Percentiles rank a stretch among this genome's conserved stretches.
Evolutionary conservation across 1,140 invertebrate genomes (phyloP).

Genomic region (Dolichoris vasculosae): DNA sequence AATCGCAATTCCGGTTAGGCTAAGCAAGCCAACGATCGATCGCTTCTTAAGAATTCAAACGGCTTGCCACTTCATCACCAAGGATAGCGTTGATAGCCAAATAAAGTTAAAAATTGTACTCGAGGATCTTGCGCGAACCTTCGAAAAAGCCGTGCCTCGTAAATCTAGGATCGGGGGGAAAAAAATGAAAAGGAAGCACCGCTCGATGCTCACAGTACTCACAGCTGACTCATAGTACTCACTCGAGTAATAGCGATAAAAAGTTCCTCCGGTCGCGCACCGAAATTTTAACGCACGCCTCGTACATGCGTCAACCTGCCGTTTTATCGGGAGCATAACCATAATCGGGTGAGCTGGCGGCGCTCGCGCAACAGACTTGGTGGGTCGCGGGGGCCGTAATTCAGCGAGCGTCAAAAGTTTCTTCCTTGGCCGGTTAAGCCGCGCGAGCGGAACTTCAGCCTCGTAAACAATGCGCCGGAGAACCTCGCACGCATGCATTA

Average conservation of each 20-base stretch:
- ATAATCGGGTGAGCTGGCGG: background rate
- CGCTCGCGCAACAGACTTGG: constrained; percentile 1
- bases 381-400: constrained; percentile 25
- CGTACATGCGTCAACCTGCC: background rate
- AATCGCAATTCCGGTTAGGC: background rate
- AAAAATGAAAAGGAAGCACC: background rate
- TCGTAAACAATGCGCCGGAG: constrained; percentile 21
- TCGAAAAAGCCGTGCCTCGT: background rate
- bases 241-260: constrained; percentile 1
- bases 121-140: background rate
- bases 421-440: background rate
- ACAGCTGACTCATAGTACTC: constrained; percentile 1
- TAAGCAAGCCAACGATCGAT: background rate
- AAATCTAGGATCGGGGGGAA: background rate
- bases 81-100: background rate
- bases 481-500: constrained; percentile 7
- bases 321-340: constrained; percentile 5
- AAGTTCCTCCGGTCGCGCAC: background rate
- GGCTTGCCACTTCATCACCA: background rate
- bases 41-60: background rate
- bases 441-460: background rate
- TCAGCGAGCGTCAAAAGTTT: constrained; percentile 34
- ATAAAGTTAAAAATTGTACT: background rate
- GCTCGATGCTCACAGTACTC: background rate
- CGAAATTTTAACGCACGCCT: background rate